Evolutionary conservation across 2,797 vertebrate species (phyloP), one percentile per base, ranked within the genome.

Genomic region (Sebastes oblongus): DNA sequence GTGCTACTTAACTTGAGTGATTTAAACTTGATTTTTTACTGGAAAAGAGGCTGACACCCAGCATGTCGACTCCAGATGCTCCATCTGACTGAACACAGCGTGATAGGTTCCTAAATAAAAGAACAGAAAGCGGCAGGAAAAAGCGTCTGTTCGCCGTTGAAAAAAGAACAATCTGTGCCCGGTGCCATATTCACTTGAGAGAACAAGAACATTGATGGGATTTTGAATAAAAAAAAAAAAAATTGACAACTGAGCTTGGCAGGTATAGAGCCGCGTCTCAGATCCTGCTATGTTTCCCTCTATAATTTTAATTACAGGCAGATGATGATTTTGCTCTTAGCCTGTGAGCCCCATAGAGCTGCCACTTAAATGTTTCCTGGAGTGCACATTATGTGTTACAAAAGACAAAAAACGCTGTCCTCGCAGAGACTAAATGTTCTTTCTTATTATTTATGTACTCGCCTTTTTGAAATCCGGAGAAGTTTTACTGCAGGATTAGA

Each of bases 161-260:
- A 67, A 56, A 66, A 67, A 56, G 77, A 77, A 66, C 34, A 75
- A 73, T 42, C 46, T 58, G 54, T 62, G 50, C 78, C 27, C 8
- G 42, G 16, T 64, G 34, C 55, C 36, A 58, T 72, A 42, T 64
- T 59, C 30, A 59, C 62, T 34, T 5, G 52, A 77, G 54, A 68
- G 80, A 78, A 62, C 73, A 73, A 73, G 34, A 29, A 30, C 62
- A 42, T 29, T 80, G 32, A 74, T 72, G 60, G 13, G 34, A 8
- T 74, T 83, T 80, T 88, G 65, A 87, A 87, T 85, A 59, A 83
- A 81, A 66, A 72, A 76, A 78, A 82, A 72, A 27, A 11, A 34
- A 68, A 65, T 71, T 75, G 66, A 78, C 73, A 72, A 3, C 24
- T 56, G 62, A 70, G 77, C 20, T 50, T 36, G 56, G 55, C 66